Percentiles rank a stretch among this genome's conserved stretches.
phyloP scores from a whole-genome alignment of 2,797 vertebrate genomes.

The Melanotaenia trifasciata region DNA sequence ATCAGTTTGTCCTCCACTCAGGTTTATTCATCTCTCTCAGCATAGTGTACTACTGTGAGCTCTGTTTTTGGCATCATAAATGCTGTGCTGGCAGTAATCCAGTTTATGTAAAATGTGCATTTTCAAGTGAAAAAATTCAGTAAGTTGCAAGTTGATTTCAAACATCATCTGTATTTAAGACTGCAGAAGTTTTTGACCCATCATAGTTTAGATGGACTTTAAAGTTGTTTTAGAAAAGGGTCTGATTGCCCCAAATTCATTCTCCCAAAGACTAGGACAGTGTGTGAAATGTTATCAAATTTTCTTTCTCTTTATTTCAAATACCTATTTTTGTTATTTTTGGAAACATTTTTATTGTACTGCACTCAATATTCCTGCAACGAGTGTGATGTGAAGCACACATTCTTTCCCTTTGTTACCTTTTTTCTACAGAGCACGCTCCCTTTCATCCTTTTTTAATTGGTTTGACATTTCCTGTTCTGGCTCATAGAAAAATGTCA shows the following conservation, averaged over 20 bases:
- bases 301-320: background rate
- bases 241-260: background rate
- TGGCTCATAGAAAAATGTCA: slow-evolving; percentile 44
- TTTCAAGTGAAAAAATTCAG: slow-evolving; percentile 8
- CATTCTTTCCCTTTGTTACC: slow-evolving; percentile 4
- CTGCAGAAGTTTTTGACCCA: background rate
- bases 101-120: slow-evolving; percentile 16
- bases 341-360: background rate
- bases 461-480: slow-evolving; percentile 64
- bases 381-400: background rate
- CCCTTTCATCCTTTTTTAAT: slow-evolving; percentile 51
- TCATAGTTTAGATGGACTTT: background rate
- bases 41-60: slow-evolving; percentile 18
- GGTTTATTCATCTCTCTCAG: slow-evolving; percentile 42
- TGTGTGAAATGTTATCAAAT: background rate
- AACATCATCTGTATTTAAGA: slow-evolving; percentile 4
- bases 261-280: background rate
- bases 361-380: background rate
- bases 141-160: background rate
- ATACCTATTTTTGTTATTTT: background rate
- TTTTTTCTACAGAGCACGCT: background rate
- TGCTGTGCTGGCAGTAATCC: slow-evolving; percentile 17
- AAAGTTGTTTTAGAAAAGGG: background rate
- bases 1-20: slow-evolving; percentile 64
- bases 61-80: slow-evolving; percentile 36